Evolutionary conservation across 1,140 invertebrate species (phyloP), one percentile per base, ranked within the genome.

Genomic region (Triops cancriformis): DNA sequence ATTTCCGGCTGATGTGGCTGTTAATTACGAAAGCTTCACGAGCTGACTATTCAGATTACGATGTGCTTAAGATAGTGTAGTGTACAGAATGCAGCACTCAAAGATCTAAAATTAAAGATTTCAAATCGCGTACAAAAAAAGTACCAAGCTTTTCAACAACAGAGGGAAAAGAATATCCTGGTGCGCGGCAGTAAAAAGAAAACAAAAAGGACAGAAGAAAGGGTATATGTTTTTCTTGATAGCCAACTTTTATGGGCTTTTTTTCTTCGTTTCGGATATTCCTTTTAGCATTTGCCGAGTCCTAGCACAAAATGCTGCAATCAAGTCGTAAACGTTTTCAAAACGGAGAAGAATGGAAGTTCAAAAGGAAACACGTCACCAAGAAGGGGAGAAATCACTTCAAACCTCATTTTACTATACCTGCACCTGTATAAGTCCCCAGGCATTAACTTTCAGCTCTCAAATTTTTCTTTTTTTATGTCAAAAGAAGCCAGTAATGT

Each of bases 251-350:
- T 64, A 64, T 64, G 51, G 23, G 9, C 10, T 14, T 64, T 64
- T 64, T 64, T 64, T 64, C 10, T 23, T 23, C 51, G 5, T 64
- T 64, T 64, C 7, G 51, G 51, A 64, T 64, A 14, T 64, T 64
- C 14, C 51, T 64, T 64, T 1, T 14, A 23, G 51, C 14, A 6
- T n/a, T 64, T 18, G 51, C 51, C 51, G 14, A 64, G 51, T 64
- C 51, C 51, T 18, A 23, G 23, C 18, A 64, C 51, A 64, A 64
- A 64, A 64, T 64, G 51, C 51, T 64, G 51, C 51, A 64, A 64
- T 64, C 51, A 64, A 64, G 51, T 64, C 51, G 51, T 64, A 64
- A 64, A 64, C 51, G 51, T 64, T 64, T 64, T 3, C 14, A 64
- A 64, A 23, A n/a, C 51, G 23, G n/a, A 23, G 51, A 64, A 64